Evolutionary conservation across 2,888 invertebrate genomes (phyloP), one percentile per base, ranked within the genome.

Genomic region (Cryptosula pallasiana): DNA sequence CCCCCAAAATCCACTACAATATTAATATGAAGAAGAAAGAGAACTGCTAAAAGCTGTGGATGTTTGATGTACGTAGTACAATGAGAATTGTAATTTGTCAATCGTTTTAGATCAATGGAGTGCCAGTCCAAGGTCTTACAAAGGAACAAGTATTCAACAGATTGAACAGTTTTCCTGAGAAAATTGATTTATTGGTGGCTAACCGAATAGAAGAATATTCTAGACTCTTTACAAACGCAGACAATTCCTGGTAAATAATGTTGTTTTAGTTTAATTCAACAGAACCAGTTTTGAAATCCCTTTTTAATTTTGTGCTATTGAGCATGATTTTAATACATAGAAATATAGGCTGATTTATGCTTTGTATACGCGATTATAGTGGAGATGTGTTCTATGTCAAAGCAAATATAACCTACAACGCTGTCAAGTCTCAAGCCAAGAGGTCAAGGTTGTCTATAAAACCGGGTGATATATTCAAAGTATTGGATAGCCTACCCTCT

Each of bases 301-400:
- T n/a, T n/a, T n/a, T n/a, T n/a, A n/a, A n/a, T n/a, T n/a, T n/a
- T n/a, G n/a, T n/a, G n/a, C n/a, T n/a, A n/a, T n/a, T n/a, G n/a
- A n/a, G n/a, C 25, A 5, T 16, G n/a, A n/a, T n/a, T n/a, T n/a
- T n/a, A n/a, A n/a, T n/a, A n/a, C n/a, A n/a, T n/a, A n/a, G n/a
- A n/a, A n/a, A n/a, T n/a, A n/a, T n/a, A n/a, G n/a, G n/a, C n/a
- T n/a, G n/a, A n/a, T n/a, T n/a, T n/a, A n/a, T n/a, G n/a, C n/a
- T n/a, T n/a, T n/a, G n/a, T n/a, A n/a, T n/a, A n/a, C n/a, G n/a
- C n/a, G n/a, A 34, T 63, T 63, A 2, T 32, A 63, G 63, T 32
- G 63, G 63, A 32, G 63, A 63, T 63, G 63, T 29, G 13, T 63
- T 63, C 32, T 63, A 63, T n/a, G n/a, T 63, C 32, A 27, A 32